phyloP scores from a whole-genome alignment of 2,797 vertebrate genomes.

The Gobionotothen gibberifrons region DNA sequence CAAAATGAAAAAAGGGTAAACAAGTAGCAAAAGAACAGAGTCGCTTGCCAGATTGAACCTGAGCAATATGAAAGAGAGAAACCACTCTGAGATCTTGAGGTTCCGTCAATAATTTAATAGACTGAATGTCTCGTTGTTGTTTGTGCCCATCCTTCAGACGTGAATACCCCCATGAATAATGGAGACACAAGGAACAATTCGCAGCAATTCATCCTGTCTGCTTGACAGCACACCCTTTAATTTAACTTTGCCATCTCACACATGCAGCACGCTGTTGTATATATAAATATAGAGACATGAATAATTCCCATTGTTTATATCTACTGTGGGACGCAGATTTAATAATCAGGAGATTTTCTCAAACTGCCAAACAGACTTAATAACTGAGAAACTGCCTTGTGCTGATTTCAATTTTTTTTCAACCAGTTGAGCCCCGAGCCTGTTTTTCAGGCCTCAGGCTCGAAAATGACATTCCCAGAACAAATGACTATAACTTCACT shows the following conservation, averaged over 20 bases:
- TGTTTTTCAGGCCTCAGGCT: too few relatives aligned
- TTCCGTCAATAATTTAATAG: slow-evolving; percentile 65
- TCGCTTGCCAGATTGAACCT: slow-evolving; percentile 42
- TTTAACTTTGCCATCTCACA: slow-evolving; percentile 28
- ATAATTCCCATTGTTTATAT: slow-evolving; percentile 28
- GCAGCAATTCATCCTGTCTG: slow-evolving; percentile 38
- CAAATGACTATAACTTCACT: too few relatives aligned
- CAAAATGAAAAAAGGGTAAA: slow-evolving; percentile 28
- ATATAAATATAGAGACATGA: slow-evolving; percentile 34
- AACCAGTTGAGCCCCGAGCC: too few relatives aligned
- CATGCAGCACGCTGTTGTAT: slow-evolving; percentile 1
- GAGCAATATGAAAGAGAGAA: slow-evolving; percentile 51
- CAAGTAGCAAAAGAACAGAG: slow-evolving; percentile 37
- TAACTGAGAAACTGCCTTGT: background rate
- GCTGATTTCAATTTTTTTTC: too few relatives aligned
- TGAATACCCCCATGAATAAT: slow-evolving; percentile 66
- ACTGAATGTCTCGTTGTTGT: slow-evolving; percentile 51
- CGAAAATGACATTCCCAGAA: too few relatives aligned
- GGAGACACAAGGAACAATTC: slow-evolving; percentile 44
- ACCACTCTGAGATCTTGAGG: slow-evolving; percentile 38
- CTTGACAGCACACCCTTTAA: slow-evolving; percentile 49
- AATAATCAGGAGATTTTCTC: slow-evolving; percentile 16
- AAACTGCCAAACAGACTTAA: slow-evolving; percentile 8
- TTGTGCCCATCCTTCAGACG: slow-evolving; percentile 46
- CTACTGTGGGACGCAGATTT: background rate